phyloP scores from a whole-genome alignment of 2,888 invertebrate species.

The Drepana falcataria region DNA sequence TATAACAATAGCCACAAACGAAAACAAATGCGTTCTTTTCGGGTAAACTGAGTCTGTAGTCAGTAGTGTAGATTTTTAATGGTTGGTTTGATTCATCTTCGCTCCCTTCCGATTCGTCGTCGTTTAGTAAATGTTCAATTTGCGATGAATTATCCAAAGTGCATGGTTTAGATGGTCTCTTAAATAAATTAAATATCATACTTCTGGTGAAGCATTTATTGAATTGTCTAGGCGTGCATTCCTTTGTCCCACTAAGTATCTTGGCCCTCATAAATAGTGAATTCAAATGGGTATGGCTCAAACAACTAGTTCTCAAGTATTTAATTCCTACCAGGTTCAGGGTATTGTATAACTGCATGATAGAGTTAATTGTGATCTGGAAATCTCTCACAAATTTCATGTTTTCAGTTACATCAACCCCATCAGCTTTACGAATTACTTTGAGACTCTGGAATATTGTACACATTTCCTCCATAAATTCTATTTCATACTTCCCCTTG shows the following conservation, averaged over 20 bases:
- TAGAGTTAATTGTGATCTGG: slow-evolving; percentile 24
- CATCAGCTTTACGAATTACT: slow-evolving; percentile 19
- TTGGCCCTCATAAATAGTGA: slow-evolving; percentile 6
- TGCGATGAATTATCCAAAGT: not conserved
- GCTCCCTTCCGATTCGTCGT: not conserved
- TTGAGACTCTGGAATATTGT: slow-evolving; percentile 24
- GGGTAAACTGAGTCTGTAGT: slow-evolving; percentile 14
- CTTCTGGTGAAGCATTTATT: slow-evolving; percentile 12
- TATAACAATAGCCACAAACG: slow-evolving; percentile 16
- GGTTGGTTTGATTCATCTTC: slow-evolving; percentile 4
- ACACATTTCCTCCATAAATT: slow-evolving; percentile 18
- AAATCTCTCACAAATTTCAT: slow-evolving; percentile 25
- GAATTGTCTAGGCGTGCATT: slow-evolving; percentile 13
- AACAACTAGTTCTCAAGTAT: slow-evolving; percentile 12
- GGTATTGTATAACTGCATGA: slow-evolving; percentile 22
- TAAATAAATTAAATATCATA: slow-evolving; percentile 15
- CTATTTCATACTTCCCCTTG: slow-evolving; percentile 18
- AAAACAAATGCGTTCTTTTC: slow-evolving; percentile 17
- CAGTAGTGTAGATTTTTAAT: slow-evolving; percentile 13
- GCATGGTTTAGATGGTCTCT: slow-evolving; percentile 9
- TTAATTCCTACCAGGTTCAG: slow-evolving; percentile 14
- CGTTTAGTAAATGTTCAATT: not conserved
- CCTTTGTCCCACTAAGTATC: slow-evolving; percentile 4
- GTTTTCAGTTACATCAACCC: slow-evolving; percentile 19
- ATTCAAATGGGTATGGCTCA: slow-evolving; percentile 10